phyloP scores from a whole-genome alignment of 1,140 invertebrate species.

The Kradibia gibbosae region DNA sequence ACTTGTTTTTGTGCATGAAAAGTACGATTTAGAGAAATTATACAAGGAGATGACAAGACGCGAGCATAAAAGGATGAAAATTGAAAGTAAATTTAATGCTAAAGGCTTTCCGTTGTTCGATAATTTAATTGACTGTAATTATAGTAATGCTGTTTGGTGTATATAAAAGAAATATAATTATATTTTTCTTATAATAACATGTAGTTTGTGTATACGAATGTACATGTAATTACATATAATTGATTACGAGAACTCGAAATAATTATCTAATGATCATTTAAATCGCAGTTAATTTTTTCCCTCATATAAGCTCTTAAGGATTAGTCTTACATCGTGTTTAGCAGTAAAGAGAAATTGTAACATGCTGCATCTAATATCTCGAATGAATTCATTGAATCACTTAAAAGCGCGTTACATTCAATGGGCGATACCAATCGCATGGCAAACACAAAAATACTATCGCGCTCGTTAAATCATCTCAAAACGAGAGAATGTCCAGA shows the following conservation, averaged over 20 bases:
- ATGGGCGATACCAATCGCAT: slow-evolving; percentile 19
- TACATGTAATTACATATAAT: background rate
- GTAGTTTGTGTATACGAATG: background rate
- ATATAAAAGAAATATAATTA: background rate
- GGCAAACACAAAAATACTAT: slow-evolving; percentile 22
- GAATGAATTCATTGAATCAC: slow-evolving; percentile 30
- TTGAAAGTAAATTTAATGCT: background rate
- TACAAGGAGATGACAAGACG: background rate
- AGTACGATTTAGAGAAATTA: background rate
- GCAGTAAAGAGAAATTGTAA: background rate
- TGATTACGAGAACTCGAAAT: background rate
- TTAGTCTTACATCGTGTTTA: background rate
- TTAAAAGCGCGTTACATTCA: slow-evolving; percentile 10
- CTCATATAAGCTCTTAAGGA: background rate
- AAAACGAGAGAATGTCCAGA: background rate
- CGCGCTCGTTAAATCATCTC: slow-evolving; percentile 36
- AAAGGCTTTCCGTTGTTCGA: background rate
- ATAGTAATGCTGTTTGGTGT: background rate
- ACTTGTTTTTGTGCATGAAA: background rate
- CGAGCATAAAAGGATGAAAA: background rate
- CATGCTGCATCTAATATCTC: slow-evolving; percentile 26
- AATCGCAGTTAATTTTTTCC: too few relatives aligned
- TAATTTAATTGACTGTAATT: background rate
- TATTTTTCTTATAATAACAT: too few relatives aligned
- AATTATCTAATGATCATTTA: background rate